These are phyloP conservation scores for Ruditapes philippinarum DNA, from an alignment of 1,140 invertebrate genomes.

Conservation along the genomic window DNA sequence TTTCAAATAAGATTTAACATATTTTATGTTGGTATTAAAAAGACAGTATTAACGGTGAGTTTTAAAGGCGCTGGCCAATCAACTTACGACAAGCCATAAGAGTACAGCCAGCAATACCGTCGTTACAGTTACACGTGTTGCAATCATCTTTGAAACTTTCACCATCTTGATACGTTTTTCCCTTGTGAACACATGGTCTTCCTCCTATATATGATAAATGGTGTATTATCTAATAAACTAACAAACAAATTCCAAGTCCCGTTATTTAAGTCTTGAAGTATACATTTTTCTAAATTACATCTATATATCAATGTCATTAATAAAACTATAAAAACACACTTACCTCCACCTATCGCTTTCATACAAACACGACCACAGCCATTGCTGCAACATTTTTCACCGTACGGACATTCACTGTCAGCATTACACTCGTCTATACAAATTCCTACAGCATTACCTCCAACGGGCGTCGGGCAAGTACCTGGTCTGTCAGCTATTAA, in stretches of 20 bases:
- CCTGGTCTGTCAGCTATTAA: not conserved
- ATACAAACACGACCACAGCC: not conserved
- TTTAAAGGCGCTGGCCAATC: no score
- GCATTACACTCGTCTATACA: not conserved
- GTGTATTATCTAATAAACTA: no score
- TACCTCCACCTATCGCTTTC: not conserved
- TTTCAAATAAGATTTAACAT: no score
- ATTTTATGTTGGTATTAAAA: no score
- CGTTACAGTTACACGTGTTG: slow-evolving; percentile 13
- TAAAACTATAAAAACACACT: no score
- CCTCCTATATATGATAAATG: no score
- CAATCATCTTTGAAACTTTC: slow-evolving; percentile 21
- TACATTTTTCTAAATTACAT: no score
- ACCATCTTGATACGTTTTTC: not conserved
- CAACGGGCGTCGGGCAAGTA: not conserved
- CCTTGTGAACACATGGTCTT: slow-evolving; percentile 3
- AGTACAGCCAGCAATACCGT: slow-evolving; percentile 20
- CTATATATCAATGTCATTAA: no score
- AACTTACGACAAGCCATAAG: slow-evolving; percentile 33
- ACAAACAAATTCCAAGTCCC: no score
- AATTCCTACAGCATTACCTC: not conserved
- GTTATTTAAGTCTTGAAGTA: no score
- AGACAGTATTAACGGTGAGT: no score
- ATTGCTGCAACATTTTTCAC: not conserved
- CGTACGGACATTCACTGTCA: not conserved